These are phyloP conservation scores for Coelinius sp. DNA, from an alignment of 2,888 invertebrate species.

Conservation along the genomic window DNA sequence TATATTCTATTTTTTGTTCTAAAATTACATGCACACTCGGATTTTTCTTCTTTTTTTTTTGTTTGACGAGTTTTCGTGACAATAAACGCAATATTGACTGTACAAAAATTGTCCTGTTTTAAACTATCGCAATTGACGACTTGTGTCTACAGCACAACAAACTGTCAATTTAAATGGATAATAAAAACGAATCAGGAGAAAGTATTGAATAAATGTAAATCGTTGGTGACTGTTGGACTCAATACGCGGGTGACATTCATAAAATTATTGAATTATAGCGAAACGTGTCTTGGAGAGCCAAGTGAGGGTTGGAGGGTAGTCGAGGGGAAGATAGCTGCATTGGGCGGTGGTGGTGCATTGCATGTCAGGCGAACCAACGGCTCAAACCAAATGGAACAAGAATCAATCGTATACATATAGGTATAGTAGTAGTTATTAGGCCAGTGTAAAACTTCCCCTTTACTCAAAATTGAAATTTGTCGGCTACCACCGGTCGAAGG, in stretches of 20 bases:
- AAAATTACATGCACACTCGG: too few relatives aligned
- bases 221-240: background rate
- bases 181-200: background rate
- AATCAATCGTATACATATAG: background rate
- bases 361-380: background rate
- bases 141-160: background rate
- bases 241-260: slow-evolving; percentile 14
- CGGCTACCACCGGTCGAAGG: slow-evolving; percentile 25
- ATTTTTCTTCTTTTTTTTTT: too few relatives aligned
- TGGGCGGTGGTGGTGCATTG: slow-evolving; percentile 50
- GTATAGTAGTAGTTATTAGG: too few relatives aligned
- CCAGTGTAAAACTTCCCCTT: too few relatives aligned
- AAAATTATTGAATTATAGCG: slow-evolving; percentile 44
- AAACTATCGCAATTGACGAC: background rate
- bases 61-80: background rate
- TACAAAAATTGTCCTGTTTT: background rate
- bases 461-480: slow-evolving; percentile 12
- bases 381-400: background rate
- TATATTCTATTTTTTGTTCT: too few relatives aligned
- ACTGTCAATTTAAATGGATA: background rate
- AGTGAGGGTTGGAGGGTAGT: slow-evolving; percentile 29
- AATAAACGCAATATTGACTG: slow-evolving; percentile 15
- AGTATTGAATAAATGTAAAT: background rate
- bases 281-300: slow-evolving; percentile 23
- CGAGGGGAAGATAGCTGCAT: slow-evolving; percentile 51